These are phyloP conservation scores for Himalopsyche japonica DNA, from an alignment of 2,888 invertebrate species.

Conservation along the genomic window DNA sequence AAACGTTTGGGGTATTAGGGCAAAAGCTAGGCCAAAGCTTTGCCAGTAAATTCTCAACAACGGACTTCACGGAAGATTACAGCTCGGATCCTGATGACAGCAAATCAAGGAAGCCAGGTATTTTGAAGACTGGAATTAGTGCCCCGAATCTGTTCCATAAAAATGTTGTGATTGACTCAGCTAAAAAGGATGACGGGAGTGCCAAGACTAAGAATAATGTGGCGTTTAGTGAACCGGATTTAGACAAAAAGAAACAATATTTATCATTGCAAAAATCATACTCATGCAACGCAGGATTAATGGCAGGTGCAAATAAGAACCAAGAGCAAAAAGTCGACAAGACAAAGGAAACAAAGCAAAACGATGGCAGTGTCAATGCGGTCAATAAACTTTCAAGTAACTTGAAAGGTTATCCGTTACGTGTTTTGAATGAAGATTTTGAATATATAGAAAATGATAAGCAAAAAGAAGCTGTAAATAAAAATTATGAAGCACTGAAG, in stretches of 20 bases:
- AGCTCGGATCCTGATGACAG: conserved; percentile 48
- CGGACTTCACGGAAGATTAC: conserved; percentile 51
- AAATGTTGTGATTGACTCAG: conserved; percentile 44
- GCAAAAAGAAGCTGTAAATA: conserved; percentile 47
- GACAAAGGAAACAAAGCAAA: not conserved
- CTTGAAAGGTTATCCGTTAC: conserved; percentile 52
- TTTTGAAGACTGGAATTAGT: conserved; percentile 51
- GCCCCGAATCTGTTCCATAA: conserved; percentile 56
- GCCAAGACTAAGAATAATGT: conserved; percentile 41
- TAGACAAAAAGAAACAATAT: conserved; percentile 45
- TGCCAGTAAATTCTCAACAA: conserved; percentile 50
- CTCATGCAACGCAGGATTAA: conserved; percentile 55
- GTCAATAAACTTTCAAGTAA: conserved; percentile 26
- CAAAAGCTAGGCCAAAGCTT: conserved; percentile 43
- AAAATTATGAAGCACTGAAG: conserved; percentile 52
- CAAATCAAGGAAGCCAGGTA: conserved; percentile 48
- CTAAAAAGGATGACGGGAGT: conserved; percentile 46
- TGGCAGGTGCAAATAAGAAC: conserved; percentile 43
- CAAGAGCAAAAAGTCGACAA: conserved; percentile 1
- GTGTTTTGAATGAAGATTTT: conserved; percentile 57
- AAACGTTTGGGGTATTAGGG: conserved; percentile 32
- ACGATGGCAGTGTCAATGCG: not conserved
- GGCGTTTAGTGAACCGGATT: conserved; percentile 44
- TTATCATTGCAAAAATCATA: conserved; percentile 56
- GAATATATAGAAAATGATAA: conserved; percentile 44